Evolutionary conservation across 2,888 invertebrate species (phyloP).

Genomic region (Morpho achilles): DNA sequence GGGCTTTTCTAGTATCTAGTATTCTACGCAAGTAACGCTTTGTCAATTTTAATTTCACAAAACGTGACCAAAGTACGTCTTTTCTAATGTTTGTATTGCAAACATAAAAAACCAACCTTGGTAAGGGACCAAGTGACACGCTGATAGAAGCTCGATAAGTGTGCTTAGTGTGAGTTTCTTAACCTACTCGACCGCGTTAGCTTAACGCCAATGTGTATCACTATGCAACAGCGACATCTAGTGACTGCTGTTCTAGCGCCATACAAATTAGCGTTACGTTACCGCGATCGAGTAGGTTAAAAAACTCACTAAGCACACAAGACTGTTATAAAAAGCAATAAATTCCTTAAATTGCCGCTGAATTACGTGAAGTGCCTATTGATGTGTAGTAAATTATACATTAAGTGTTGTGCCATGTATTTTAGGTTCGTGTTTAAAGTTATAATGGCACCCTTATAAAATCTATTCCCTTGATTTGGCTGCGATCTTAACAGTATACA

Average conservation of each 20-base stretch:
- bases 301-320: neutral
- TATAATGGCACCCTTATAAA: slow-evolving; percentile 15
- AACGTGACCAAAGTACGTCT: neutral
- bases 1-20: too few species aligned
- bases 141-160: slow-evolving; percentile 13
- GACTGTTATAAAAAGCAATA: slow-evolving; percentile 36
- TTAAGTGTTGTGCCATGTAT: slow-evolving; percentile 24
- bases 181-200: too few species aligned
- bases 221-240: too few species aligned
- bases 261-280: too few species aligned
- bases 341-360: slow-evolving; percentile 36
- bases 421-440: slow-evolving; percentile 17
- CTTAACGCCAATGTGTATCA: too few species aligned
- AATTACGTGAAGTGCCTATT: slow-evolving; percentile 53
- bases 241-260: too few species aligned
- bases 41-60: neutral
- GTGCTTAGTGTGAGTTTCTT: too few species aligned
- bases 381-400: slow-evolving; percentile 42
- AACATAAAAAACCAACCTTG: slow-evolving; percentile 31
- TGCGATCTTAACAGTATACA: slow-evolving; percentile 8
- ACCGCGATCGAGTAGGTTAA: too few species aligned
- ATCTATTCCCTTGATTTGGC: slow-evolving; percentile 10
- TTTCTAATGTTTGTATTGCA: slow-evolving; percentile 3
- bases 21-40: too few species aligned
- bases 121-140: slow-evolving; percentile 44